Evolutionary conservation across 1,140 invertebrate species (phyloP), one percentile per base, ranked within the genome.

Genomic region (Dreissena rostriformis): DNA sequence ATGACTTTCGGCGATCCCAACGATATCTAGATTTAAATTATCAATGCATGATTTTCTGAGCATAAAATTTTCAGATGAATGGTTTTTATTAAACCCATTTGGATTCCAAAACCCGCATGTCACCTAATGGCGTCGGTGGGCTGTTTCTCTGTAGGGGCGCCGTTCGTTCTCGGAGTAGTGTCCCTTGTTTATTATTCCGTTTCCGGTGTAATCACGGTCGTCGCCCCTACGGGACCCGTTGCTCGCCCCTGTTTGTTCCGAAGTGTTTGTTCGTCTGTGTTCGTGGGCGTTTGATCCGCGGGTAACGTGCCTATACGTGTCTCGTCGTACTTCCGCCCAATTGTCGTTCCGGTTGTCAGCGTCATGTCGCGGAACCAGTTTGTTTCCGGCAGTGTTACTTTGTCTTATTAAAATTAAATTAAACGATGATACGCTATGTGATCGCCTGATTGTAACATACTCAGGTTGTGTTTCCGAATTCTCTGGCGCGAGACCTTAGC

Each of bases 1-100:
- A 75, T 75, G 73, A n/a, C 39, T 61, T 61, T 75, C 73, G 52
- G 49, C 52, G 6, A 75, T 52, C 55, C 53, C 49, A 28, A 75
- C 28, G 4, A 75, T 61, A 29, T 75, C 53, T 53, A 52, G n/a
- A n/a, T n/a, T n/a, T n/a, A n/a, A 75, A 11, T 75, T 75, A 15
- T 12, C 5, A 14, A 75, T 10, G 5, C 49, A 51, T 24, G 49
- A 7, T 14, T n/a, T 28, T 75, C 73, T 15, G 1, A 75, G n/a
- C 17, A 8, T 26, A 61, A 57, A 55, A 61, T 75, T 75, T 8
- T 67, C 66, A 22, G 66, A 67, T n/a, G n/a, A n/a, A n/a, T n/a
- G n/a, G 55, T 61, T 61, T 14, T n/a, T 61, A 61, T 61, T n/a
- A n/a, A 61, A 61, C 14, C 55, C 55, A 61, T n/a, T n/a, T n/a